These are phyloP conservation scores for Takifugu flavidus DNA, from an alignment of 2,113 vertebrate genomes.

Conservation along the genomic window DNA sequence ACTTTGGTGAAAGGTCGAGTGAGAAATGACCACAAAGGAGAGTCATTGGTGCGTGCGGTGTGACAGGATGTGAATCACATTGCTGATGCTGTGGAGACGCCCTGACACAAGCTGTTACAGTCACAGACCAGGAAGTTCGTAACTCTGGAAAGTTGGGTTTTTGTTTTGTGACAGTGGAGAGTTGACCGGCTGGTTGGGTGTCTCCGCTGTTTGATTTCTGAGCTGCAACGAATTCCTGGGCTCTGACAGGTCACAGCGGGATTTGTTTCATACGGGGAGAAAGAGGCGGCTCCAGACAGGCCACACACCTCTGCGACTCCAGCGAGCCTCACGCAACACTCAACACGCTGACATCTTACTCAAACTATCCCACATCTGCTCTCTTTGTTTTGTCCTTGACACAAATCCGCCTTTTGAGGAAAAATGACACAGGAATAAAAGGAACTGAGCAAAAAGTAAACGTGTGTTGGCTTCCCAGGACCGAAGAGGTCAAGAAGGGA, in stretches of 20 bases:
- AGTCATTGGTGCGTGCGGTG: slow-evolving; percentile 44
- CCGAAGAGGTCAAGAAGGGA: slow-evolving; percentile 1
- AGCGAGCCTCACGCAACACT: no score
- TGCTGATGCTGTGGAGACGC: slow-evolving; percentile 42
- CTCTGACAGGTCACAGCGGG: slow-evolving; percentile 37
- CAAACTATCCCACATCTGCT: no score
- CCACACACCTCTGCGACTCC: no score
- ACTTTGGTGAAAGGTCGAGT: slow-evolving; percentile 27
- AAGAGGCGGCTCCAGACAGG: no score
- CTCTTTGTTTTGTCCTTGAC: no score
- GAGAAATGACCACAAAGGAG: slow-evolving; percentile 39
- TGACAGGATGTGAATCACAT: slow-evolving; percentile 52
- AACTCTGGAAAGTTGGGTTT: slow-evolving; percentile 30
- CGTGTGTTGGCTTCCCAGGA: no score
- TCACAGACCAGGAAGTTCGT: slow-evolving; percentile 9
- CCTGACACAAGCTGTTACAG: slow-evolving; percentile 15
- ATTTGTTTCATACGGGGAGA: background rate
- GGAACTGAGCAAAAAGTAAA: no score
- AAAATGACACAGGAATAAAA: no score
- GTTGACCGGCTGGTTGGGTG: background rate
- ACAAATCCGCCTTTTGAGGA: no score
- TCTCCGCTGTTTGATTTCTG: slow-evolving; percentile 37
- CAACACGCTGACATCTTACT: no score
- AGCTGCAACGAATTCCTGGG: slow-evolving; percentile 41
- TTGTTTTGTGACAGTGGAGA: slow-evolving; percentile 21